A percentile compares a stretch with the other conserved stretches of the same genome.
Evolutionary conservation across 2,113 vertebrate genomes (phyloP).

Genomic region (Lota lota): DNA sequence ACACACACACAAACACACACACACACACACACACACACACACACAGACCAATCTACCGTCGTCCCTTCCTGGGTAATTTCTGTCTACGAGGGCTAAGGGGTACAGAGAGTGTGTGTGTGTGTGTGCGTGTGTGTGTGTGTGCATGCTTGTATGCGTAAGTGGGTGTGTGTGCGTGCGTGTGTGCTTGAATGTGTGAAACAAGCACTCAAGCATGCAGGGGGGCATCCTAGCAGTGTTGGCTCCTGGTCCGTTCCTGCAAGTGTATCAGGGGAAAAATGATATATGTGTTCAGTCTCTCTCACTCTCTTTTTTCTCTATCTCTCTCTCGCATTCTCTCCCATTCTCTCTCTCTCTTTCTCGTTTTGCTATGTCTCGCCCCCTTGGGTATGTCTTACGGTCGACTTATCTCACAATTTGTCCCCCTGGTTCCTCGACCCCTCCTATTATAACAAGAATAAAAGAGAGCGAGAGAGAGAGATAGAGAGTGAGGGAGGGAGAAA

Average conservation of each 20-base stretch:
- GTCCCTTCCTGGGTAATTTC: no score
- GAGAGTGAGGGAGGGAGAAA: conserved; percentile 3
- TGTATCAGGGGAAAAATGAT: conserved; percentile 72
- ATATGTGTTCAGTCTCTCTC: conserved; percentile 52
- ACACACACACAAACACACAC: no score
- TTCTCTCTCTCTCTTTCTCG: conserved; percentile 18
- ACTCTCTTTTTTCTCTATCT: conserved; percentile 28
- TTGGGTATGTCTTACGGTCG: conserved; percentile 58
- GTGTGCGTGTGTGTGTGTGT: no score
- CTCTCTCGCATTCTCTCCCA: conserved; percentile 53
- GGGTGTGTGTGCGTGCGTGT: neutral
- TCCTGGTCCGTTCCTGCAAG: conserved; percentile 45
- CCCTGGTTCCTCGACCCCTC: conserved; percentile 67
- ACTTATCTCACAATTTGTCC: conserved; percentile 71
- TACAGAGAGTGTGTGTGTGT: no score
- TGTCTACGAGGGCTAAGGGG: no score
- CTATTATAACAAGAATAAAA: neutral
- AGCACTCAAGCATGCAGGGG: no score
- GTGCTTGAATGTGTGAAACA: neutral
- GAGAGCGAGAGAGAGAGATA: conserved; percentile 37
- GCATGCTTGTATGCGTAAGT: no score
- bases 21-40: no score
- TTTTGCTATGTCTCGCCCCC: no score
- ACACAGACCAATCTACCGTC: no score
- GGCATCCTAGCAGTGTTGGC: conserved; percentile 6